A percentile compares a stretch with the other conserved stretches of the same genome.
Conservation (phyloP, 2,113 vertebrate genomes). For the Conger conger region DNA sequence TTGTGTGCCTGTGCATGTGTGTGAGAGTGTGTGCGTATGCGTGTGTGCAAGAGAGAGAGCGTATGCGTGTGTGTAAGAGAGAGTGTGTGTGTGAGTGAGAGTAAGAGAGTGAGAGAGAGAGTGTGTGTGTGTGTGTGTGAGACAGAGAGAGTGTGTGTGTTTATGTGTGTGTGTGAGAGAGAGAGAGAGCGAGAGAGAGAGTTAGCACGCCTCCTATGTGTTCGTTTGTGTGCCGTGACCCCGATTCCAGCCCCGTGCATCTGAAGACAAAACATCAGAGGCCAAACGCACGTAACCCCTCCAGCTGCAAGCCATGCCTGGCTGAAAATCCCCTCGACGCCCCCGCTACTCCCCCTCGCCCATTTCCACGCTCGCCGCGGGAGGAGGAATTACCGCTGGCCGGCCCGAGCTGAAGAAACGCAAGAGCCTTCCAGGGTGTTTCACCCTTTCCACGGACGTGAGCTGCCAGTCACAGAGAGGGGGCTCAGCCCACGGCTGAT, state of each 20-base stretch:
- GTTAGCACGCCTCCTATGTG: constrained; percentile 24
- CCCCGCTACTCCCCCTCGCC: too few species aligned
- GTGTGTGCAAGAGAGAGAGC: constrained; percentile 34
- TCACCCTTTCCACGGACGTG: background rate
- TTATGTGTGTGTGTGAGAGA: background rate
- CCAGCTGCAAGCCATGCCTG: background rate
- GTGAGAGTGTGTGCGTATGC: constrained; percentile 9
- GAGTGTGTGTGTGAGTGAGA: constrained; percentile 26
- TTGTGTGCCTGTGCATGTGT: background rate
- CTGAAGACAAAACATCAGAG: constrained; percentile 9
- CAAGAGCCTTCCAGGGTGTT: background rate
- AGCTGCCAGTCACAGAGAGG: background rate
- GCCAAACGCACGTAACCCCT: background rate
- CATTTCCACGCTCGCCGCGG: background rate
- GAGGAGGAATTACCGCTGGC: background rate
- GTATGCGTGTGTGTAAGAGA: constrained; percentile 22
- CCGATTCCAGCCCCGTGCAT: background rate
- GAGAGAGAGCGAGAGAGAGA: background rate
- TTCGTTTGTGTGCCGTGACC: background rate
- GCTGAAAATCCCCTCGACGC: background rate
- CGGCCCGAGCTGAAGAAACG: background rate
- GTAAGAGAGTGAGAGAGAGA: constrained; percentile 34
- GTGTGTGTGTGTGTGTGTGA: background rate
- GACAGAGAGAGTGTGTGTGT: constrained; percentile 23
- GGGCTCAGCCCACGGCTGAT: background rate